Base-by-base conservation (phyloP, 53 echinoderm and acorn worm genomes). In the Astropecten irregularis region DNA sequence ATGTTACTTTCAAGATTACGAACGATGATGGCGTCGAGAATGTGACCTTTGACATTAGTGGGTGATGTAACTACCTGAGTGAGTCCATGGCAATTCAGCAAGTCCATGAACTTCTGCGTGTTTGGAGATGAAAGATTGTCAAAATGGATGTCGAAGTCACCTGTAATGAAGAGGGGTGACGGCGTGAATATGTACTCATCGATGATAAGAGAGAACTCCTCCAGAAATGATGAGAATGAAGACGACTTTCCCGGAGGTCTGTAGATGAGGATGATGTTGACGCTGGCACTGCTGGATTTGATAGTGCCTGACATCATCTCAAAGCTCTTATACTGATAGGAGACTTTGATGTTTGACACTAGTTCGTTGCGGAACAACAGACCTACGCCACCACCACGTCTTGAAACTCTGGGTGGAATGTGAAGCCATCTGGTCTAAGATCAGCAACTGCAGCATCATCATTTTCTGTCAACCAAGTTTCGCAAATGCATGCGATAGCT, bases 381-480 rank as follows among this genome's bases (percentile, higher is more conserved):
- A n/a, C n/a, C n/a, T n/a, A n/a, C n/a, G n/a, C n/a, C n/a, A n/a
- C n/a, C n/a, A n/a, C n/a, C n/a, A n/a, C n/a, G n/a, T n/a, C n/a
- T n/a, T n/a, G n/a, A 62, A 59, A 76, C 35, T 66, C 67, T 82
- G 15, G 51, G 50, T 11, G 66, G 38, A 82, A 82, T 18, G 52
- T 51, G 67, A 48, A 82, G 34, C 82, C 66, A 29, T 50, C 31
- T 10, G 66, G 82, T 33, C 20, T 51, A 9, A 82, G 68, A 34
- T 21, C 68, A 20, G 66, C 67, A 42, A 66, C 50, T 5, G 36
- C 82, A 13, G 82, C 67, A 36, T 67, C 82, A 50, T 82, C 82
- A 0, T n/a, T 33, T 1, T 18, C 33, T 32, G 67, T 48, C 25
- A 82, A 22, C 82, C 67, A 82, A 2, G 82, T 82, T 34, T 82